Evolutionary conservation across 2,113 vertebrate genomes (phyloP).

Genomic region (Machaerirhynchus nigripectus): DNA sequence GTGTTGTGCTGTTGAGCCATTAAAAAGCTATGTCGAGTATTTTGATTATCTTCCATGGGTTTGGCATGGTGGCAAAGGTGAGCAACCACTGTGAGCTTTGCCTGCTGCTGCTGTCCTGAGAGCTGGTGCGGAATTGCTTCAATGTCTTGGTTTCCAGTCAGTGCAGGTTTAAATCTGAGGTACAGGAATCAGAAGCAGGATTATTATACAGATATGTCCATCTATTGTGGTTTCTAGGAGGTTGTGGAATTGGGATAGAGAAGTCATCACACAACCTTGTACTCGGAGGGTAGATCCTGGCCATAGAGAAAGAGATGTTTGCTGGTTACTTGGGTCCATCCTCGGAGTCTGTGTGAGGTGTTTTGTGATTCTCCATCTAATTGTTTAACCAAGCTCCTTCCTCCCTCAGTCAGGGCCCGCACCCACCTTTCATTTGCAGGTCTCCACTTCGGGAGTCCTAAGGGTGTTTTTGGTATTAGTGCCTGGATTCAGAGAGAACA

Average conservation of each 20-base stretch:
- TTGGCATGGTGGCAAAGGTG: background rate
- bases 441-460: background rate
- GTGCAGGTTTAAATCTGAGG: background rate
- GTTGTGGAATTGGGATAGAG: background rate
- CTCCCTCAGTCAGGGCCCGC: background rate
- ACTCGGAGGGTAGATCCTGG: background rate
- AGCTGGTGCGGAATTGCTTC: background rate
- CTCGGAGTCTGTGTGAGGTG: background rate
- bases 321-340: background rate
- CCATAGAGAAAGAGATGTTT: background rate
- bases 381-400: background rate
- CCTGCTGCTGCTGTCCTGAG: background rate
- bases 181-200: rapidly evolving
- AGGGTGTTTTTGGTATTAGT: background rate
- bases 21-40: background rate
- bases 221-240: background rate
- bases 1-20: conserved; percentile 18
- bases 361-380: background rate
- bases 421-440: background rate
- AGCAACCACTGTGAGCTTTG: background rate
- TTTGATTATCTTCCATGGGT: conserved; percentile 7
- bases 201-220: rapidly evolving
- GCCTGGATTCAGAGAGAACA: background rate
- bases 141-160: background rate
- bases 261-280: background rate